Evolutionary conservation across 2,797 vertebrate species (phyloP).

Genomic region (Mus minutoides): DNA sequence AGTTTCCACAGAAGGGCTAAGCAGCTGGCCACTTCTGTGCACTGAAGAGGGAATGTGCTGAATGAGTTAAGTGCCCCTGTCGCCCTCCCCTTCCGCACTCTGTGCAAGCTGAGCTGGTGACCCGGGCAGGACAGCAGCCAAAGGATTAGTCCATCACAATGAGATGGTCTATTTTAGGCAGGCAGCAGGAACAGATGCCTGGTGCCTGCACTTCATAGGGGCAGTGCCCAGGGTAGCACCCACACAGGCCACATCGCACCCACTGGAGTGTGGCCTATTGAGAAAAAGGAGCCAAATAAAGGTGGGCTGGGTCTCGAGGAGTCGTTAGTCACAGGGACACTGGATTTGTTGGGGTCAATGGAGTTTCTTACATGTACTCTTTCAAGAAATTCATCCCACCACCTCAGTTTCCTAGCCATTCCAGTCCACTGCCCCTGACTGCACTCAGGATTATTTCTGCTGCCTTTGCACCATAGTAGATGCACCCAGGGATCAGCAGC

Average conservation of each 20-base stretch:
- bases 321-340: not conserved
- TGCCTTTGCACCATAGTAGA: not conserved
- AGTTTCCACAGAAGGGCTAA: not conserved
- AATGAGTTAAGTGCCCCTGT: constrained; percentile 82
- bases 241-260: not conserved
- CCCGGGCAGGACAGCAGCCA: constrained; percentile 86
- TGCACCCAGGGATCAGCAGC: not conserved
- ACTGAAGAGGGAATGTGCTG: constrained; percentile 55
- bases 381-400: not conserved
- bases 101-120: constrained; percentile 83
- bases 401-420: not conserved
- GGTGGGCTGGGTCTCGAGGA: constrained; percentile 2
- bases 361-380: not conserved
- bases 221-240: not conserved
- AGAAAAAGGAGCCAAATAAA: constrained; percentile 67
- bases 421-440: not conserved
- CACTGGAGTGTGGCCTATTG: constrained; percentile 52
- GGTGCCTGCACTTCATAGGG: constrained; percentile 75
- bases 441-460: not conserved
- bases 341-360: not conserved
- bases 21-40: constrained; percentile 55
- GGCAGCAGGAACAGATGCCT: constrained; percentile 83
- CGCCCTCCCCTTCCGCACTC: constrained; percentile 73
- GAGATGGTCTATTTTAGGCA: constrained; percentile 89
- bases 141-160: constrained; percentile 89